These are phyloP conservation scores for Genyomyrus donnyi DNA, from an alignment of 2,113 vertebrate genomes.

Conservation along the genomic window DNA sequence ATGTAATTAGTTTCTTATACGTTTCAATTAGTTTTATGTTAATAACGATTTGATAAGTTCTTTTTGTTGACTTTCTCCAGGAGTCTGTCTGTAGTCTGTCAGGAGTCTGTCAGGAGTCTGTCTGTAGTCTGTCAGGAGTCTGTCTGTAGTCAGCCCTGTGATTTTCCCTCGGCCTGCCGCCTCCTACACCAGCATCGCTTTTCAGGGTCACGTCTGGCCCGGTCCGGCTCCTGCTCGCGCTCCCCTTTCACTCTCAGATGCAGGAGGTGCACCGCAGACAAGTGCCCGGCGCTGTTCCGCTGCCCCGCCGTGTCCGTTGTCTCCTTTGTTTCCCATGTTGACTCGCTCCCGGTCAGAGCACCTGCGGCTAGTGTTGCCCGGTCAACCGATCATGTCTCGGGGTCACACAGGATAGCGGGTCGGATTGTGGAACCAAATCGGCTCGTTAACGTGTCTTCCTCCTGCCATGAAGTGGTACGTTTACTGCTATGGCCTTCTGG, in stretches of 20 bases:
- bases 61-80: not conserved
- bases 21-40: not conserved
- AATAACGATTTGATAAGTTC: not conserved
- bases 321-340: not conserved
- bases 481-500: not conserved
- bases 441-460: not conserved
- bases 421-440: not conserved
- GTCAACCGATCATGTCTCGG: conserved; percentile 4
- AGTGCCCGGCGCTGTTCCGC: not conserved
- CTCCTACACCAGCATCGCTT: not conserved
- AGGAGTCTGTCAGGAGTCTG: not conserved
- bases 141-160: not conserved
- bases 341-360: not conserved
- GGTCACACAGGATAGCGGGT: not conserved
- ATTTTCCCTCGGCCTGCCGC: not conserved
- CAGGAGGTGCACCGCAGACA: not conserved
- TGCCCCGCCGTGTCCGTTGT: not conserved
- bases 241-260: not conserved
- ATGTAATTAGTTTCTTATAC: not conserved
- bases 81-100: too few species aligned
- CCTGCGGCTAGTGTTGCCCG: conserved; percentile 14
- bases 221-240: not conserved
- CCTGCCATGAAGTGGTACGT: not conserved
- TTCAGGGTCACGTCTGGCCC: not conserved
- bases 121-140: not conserved